Evolutionary conservation across 23 tunicate genomes (phyloP), one percentile per base, ranked within the genome.

Genomic region (Trididemnum nubilum): DNA sequence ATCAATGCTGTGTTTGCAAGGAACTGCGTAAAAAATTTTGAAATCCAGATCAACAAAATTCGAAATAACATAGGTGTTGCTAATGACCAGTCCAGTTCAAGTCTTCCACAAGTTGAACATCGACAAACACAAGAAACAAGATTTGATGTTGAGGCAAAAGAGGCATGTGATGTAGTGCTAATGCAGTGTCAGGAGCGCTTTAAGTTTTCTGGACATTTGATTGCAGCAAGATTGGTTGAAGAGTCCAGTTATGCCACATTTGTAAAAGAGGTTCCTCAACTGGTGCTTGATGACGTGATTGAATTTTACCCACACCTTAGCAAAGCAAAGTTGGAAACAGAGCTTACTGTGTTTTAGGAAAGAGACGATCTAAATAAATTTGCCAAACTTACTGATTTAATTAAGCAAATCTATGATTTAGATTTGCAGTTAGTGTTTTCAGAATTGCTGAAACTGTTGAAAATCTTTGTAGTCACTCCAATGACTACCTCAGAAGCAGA

Each of bases 401-500:
- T 72, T 2, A 35, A 35, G 28, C 50, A 23, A 72, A 72, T 72
- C 30, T 3, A 35, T 37, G 77, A 72, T 35, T 23, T 23, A 76
- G 33, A 72, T 72, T 52, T 76, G 64, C 35, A 28, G 1, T 37
- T 32, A 24, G 64, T 21, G 26, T 40, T 76, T 29, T 44, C 49
- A 23, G 81, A 76, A 76, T 27, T 76, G 33, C 24, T 36, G 34
- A 49, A 51, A 50, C 35, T 76, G 32, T 9, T 49, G 1, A 49
- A 76, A 76, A 76, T 76, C 36, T 52, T 76, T 31, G 4, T 76
- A 44, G 38, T 36, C 0, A 76, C 63, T 19, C 81, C 81, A 51
- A 76, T 76, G 81, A 76, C 81, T 50, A 76, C 64, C 5, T 50
- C 81, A 25, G 81, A 76, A 40, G 39, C 39, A 4, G 74, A 69